A percentile compares a stretch with the other conserved stretches of the same genome.
These are phyloP conservation scores for Drosophila tropicalis DNA, from an alignment of 1,140 invertebrate genomes.

Conservation along the genomic window DNA sequence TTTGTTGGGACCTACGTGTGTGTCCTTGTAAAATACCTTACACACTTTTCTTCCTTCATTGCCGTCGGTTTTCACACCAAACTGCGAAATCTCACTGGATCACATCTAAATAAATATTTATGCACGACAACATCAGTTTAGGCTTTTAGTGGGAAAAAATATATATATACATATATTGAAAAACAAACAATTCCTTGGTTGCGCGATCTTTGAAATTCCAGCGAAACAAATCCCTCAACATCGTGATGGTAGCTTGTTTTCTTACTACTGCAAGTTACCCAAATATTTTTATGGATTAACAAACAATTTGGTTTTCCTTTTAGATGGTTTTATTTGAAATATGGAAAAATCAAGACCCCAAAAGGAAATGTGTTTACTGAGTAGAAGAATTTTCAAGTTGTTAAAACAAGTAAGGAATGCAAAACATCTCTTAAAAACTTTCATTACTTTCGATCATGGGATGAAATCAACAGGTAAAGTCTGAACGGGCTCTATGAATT, in stretches of 20 bases:
- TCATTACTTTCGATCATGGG: too few relatives aligned
- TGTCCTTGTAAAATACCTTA: slow-evolving; percentile 47
- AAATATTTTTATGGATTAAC: slow-evolving; percentile 52
- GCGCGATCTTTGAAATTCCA: slow-evolving; percentile 48
- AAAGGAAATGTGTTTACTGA: too few relatives aligned
- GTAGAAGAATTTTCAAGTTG: too few relatives aligned
- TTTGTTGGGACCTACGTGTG: neutral
- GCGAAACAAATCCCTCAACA: slow-evolving; percentile 23
- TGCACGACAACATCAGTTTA: slow-evolving; percentile 57
- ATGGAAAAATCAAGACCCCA: neutral
- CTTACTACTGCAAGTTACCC: slow-evolving; percentile 60
- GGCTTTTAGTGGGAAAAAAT: slow-evolving; percentile 74
- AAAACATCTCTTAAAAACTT: too few relatives aligned
- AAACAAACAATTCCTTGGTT: slow-evolving; percentile 19
- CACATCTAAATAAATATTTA: slow-evolving; percentile 78
- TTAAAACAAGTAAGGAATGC: too few relatives aligned
- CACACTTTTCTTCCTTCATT: slow-evolving; percentile 32
- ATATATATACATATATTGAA: too few relatives aligned
- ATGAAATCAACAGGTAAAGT: too few relatives aligned
- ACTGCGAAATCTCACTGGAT: slow-evolving; percentile 69
- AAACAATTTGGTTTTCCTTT: neutral
- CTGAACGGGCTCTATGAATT: too few relatives aligned
- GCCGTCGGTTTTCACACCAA: slow-evolving; percentile 67
- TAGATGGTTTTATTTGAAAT: neutral
- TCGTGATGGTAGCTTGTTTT: slow-evolving; percentile 6